A percentile compares a stretch with the other conserved stretches of the same genome.
Conservation (phyloP, 2,888 invertebrate genomes). For the Punctoribates punctum region DNA sequence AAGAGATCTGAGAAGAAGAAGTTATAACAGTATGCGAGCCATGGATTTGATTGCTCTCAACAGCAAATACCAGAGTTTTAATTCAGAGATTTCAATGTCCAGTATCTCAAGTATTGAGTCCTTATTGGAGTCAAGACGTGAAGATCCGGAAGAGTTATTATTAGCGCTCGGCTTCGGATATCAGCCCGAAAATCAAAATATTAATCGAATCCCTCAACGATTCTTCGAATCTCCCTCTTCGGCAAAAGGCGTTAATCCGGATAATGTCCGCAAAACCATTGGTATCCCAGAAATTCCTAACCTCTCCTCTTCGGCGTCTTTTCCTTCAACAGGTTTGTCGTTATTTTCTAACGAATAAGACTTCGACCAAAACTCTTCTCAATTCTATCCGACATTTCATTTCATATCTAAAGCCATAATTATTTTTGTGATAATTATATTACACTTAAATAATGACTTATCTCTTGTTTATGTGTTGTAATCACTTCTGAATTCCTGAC, state of each 20-base stretch:
- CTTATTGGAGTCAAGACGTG: constrained; percentile 73
- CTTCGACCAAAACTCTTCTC: neutral
- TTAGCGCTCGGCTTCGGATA: constrained; percentile 61
- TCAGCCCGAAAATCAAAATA: constrained; percentile 43
- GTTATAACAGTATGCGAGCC: neutral
- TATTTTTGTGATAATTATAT: neutral
- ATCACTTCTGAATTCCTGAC: neutral
- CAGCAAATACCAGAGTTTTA: constrained; percentile 52
- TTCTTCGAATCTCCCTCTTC: constrained; percentile 74
- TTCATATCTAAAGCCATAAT: neutral
- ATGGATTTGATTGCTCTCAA: constrained; percentile 28
- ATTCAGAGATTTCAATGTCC: constrained; percentile 46
- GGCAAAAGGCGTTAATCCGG: constrained; percentile 70
- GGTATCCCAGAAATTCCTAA: neutral
- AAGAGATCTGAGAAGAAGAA: constrained; percentile 1
- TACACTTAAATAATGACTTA: too few species aligned
- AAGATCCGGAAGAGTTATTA: constrained; percentile 83
- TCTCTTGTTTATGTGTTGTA: neutral
- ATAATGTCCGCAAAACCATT: constrained; percentile 61
- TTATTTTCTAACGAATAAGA: constrained; percentile 3
- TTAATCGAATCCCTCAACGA: constrained; percentile 67
- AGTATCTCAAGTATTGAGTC: constrained; percentile 59
- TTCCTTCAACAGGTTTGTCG: constrained; percentile 30
- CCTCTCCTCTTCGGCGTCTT: constrained; percentile 10
- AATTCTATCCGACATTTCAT: neutral